Evolutionary conservation across 2,797 vertebrate species (phyloP), one percentile per base, ranked within the genome.

Genomic region (Schizopygopsis pylzovi): DNA sequence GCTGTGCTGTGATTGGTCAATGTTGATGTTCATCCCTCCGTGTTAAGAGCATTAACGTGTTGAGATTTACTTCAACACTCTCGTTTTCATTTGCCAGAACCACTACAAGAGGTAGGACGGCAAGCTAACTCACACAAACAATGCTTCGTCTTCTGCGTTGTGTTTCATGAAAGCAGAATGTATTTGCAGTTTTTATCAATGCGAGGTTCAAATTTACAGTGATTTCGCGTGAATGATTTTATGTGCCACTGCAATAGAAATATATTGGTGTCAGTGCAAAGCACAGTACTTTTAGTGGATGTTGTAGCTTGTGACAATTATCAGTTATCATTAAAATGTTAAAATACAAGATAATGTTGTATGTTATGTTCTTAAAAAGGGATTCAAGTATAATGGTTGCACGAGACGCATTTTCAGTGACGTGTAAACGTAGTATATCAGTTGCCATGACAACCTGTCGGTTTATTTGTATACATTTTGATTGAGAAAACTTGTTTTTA

Each of bases 1-100:
- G 22, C 80, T 47, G 43, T 39, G 10, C 2, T 76, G 85, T 89
- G 89, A 88, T 89, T 87, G 77, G 89, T 80, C 85, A 41, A 45
- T 41, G 49, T 41, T 47, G 15, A 43, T 37, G 41, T 79, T 82
- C 20, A 85, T 70, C 78, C 52, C n/a, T 67, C 80, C 16, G 5
- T 25, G 43, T 71, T 80, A 88, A 71, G 79, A 77, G 83, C 61
- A 81, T 83, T 84, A 61, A 83, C 63, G 37, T 41, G 77, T 54
- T 73, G 65, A 79, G 83, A 85, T 79, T 84, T 68, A 70, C 11
- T 79, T 79, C 1, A 54, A 54, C 65, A 59, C 75, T 3, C 75
- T 79, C 49, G 63, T 77, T 78, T 54, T 37, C 25, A 33, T 71
- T 85, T 71, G 1, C 83, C 65, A 85, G 83, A 79, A 25, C 49